Evolutionary conservation across 2,888 invertebrate species (phyloP), one percentile per base, ranked within the genome.

Genomic region (Isoperla grammatica): DNA sequence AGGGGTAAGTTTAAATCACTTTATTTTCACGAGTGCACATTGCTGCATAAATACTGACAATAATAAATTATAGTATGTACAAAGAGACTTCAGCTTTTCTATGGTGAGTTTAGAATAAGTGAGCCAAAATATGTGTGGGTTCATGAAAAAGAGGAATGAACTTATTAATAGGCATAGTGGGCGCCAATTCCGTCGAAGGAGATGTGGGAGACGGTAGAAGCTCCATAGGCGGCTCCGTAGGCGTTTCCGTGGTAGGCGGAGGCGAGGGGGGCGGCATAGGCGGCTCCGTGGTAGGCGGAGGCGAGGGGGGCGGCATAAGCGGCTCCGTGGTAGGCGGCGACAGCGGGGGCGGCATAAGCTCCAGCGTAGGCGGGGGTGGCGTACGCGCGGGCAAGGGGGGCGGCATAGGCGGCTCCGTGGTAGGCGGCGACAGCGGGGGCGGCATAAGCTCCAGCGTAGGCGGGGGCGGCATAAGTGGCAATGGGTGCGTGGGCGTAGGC

Each of bases 341-440:
- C 61, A 42, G 61, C 46, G 8, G 64, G 65, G 23, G 65, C 57
- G 9, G 61, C 65, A 62, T 66, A 66, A 39, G 63, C 49, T 57
- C 45, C 58, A 43, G 43, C 17, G 45, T 12, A 59, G 29, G 59
- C 63, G 17, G 63, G 67, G 50, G 70, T 67, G 68, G 64, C 71
- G 56, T 68, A 61, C 60, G 63, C 61, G 53, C 63, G 65, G 63
- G 64, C 57, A 57, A 64, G 39, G 54, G 29, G 75, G 72, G 15
- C 75, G 72, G 48, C 62, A 65, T 76, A 75, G 48, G 74, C n/a
- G n/a, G n/a, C 70, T 68, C 64, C 72, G 74, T 72, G 8, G 73
- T 69, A 68, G 55, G 73, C 65, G 54, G 68, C 67, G 61, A 43
- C 59, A 53, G 53, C 56, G 58, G 62, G 66, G 57, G 68, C 68